Evolutionary conservation across 2,113 vertebrate genomes (phyloP), one percentile per base, ranked within the genome.

Genomic region (Urocolius indicus): DNA sequence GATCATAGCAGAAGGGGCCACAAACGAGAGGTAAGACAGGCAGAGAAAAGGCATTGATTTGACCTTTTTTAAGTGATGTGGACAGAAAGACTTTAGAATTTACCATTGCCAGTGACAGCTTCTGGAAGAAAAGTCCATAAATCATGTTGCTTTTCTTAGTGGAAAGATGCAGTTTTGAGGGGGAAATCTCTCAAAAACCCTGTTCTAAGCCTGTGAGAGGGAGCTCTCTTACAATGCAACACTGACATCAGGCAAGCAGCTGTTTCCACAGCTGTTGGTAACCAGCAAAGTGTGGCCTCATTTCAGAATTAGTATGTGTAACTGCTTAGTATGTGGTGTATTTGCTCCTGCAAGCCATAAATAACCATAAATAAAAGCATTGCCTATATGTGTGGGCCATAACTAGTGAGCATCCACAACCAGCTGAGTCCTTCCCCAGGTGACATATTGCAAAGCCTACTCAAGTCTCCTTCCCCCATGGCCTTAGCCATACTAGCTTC

Each of bases 351-450:
- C 5, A 36, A 89, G 57, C 27, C 57, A 58, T 36, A 62, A 71
- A 71, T 6, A 71, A 32, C 19, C 17, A 43, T 30, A 78, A 84
- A 67, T 57, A 58, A 67, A 73, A 19, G 11, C 13, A 67, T 63
- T 87, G 30, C 9, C 32, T 38, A 34, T 0, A 0, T 72, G 38
- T 6, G 0, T 29, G 20, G 29, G 12, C 32, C 12, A 1, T 55
- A 65, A 51, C 10, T 32, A 26, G 27, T 12, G 17, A 92, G 67
- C 38, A 54, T 46, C 24, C 30, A 32, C 4, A 14, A n/a, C 20
- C 38, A 46, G 7, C 45, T 30, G 17, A 29, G 29, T 78, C 32
- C 51, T 88, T 58, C 27, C n/a, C 29, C 2, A 0, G 1, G 2
- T 51, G 41, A 43, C 30, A 6, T 23, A 59, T 23, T 65, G 23